Base-by-base conservation (phyloP, 1,140 invertebrate genomes). In the Calliopsis andreniformis region DNA sequence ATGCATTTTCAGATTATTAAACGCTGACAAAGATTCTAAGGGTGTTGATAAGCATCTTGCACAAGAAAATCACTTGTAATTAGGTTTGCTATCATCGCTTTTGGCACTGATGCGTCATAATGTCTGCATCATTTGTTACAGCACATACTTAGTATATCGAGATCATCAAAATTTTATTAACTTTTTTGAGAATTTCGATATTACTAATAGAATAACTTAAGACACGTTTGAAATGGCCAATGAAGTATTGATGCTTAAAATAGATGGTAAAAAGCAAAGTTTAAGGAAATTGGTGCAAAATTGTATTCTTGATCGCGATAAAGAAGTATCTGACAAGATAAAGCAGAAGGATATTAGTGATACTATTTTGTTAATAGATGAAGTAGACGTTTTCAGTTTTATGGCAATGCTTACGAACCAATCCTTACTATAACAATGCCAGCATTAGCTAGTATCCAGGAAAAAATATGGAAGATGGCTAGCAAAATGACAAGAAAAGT, bases 21-120 rank as follows among this genome's bases (percentile, higher is more conserved):
- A 39, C 14, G 23, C 45, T 45, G 59, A 62, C 6, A 16, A 62
- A 16, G 39, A 62, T 23, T 45, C 23, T 28, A 43, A 25, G 28
- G 59, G 59, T 45, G 59, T 62, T 62, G 23, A 62, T 12, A 62
- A 45, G 23, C 59, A 45, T 45, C 23, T 62, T 42, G 59, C 59
- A 23, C 59, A 62, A 45, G 59, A 16, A 62, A 62, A 62, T 62
- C 59, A 16, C 59, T 62, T 62, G 42, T 62, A n/a, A 45, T 3
- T 62, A 62, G 59, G 58, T 8, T 43, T 62, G 23, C 23, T 45
- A 25, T 45, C 59, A 0, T 2, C 59, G 10, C 39, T 62, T 3
- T 62, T 45, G 10, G 39, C 59, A 62, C 45, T 62, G 59, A 62
- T 25, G 39, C 39, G 59, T 28, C 23, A 39, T 62, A 62, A 1